Base-by-base conservation (phyloP, 2,888 invertebrate species). In the Melanostoma scalare region DNA sequence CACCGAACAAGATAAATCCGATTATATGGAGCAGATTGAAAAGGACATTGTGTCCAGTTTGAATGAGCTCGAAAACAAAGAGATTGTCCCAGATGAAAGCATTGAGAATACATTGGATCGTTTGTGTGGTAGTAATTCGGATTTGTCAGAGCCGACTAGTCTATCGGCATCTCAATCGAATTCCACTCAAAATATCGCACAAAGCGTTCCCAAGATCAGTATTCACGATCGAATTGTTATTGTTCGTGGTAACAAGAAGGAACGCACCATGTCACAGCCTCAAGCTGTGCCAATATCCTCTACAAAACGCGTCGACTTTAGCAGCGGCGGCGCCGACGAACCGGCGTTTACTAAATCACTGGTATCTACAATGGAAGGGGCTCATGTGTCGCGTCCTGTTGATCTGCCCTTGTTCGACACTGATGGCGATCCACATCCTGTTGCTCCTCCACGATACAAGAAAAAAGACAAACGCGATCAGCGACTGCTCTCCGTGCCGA, bases 401-500 rank as follows among this genome's bases (percentile, higher is more conserved):
- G 94, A 94, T 90, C 91, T 95, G 86, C 94, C 94, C 61, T 91
- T 94, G 58, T 92, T 92, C 75, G 93, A 93, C 33, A 80, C 44
- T 65, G 76, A 86, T 33, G 85, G 76, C 65, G 88, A 87, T 44
- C 82, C 80, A 50, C 92, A 91, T 85, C 94, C 94, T 6, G 90
- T 93, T 9, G 92, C 93, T 81, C 94, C 93, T 10, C 92, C 94
- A 61, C 90, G 93, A 35, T 90, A 91, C 58, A 93, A 92, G 88
- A 92, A 92, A 87, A 93, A 92, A 89, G 92, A 92, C 76, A 92
- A 92, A 88, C 89, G 94, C 86, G 94, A 95, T 89, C 94, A 94
- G 89, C 93, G 96, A 67, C 92, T 95, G 87, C 93, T 96, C 86
- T 95, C 96, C 8, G 96, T 96, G 88, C 96, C 96, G 31, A 96